Evolutionary conservation across 2,113 vertebrate species (phyloP).

Genomic region (Dipodomys stephensi): DNA sequence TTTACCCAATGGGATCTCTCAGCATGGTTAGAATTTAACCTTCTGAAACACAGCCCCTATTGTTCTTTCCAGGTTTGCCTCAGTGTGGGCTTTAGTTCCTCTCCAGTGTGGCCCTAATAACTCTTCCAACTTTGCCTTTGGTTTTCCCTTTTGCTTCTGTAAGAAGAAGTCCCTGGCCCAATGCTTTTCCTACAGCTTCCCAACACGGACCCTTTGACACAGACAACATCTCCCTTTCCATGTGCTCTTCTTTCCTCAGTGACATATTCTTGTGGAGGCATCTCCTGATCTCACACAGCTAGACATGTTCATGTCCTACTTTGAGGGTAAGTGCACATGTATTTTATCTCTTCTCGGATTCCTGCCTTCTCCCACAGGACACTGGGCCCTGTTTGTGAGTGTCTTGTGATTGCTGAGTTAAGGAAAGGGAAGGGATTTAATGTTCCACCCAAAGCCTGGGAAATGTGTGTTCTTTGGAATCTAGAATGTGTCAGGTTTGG

Average conservation of each 20-base stretch:
- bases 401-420: too few relatives aligned
- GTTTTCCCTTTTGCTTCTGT: not conserved
- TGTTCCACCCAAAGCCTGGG: not conserved
- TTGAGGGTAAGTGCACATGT: not conserved
- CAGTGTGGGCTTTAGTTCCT: not conserved
- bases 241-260: fast-evolving
- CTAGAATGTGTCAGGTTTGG: not conserved
- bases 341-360: not conserved
- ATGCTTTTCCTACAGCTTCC: not conserved
- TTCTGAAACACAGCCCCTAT: not conserved
- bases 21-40: not conserved
- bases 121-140: not conserved
- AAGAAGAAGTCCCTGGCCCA: fast-evolving
- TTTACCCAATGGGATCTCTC: not conserved
- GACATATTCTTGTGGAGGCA: not conserved
- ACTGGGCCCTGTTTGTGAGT: not conserved
- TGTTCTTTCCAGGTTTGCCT: not conserved
- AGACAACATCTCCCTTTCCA: not conserved
- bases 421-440: fast-evolving
- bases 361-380: not conserved
- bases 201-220: not conserved
- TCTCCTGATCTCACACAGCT: not conserved
- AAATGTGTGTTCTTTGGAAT: not conserved
- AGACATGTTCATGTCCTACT: fast-evolving
- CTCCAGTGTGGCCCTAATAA: not conserved